Percentiles rank a stretch among this genome's conserved stretches.
Conservation (phyloP, 2,888 invertebrate species). For the Apodemia mormo region DNA sequence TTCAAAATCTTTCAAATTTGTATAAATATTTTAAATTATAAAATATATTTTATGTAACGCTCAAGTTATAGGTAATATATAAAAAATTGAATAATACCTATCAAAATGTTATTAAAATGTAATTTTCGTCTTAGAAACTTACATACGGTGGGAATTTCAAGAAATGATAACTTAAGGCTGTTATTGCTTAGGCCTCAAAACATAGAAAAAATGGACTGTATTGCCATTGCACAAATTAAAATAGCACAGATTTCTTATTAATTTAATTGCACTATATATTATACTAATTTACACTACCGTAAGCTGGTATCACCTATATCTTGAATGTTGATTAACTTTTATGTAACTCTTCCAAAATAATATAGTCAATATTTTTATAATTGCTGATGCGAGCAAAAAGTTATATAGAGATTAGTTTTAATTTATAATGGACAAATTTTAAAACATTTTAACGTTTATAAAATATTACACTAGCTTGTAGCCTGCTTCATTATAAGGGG, state of each 20-base stretch:
- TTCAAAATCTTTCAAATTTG: conserved; percentile 6
- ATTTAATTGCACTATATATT: neutral
- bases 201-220: neutral
- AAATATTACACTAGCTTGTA: no score
- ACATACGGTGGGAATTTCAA: neutral
- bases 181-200: neutral
- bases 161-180: neutral
- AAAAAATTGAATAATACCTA: neutral
- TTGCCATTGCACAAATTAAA: neutral
- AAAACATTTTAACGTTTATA: conserved; percentile 28
- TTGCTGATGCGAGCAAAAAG: conserved; percentile 62
- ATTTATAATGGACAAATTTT: conserved; percentile 38
- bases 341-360: conserved; percentile 54
- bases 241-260: neutral
- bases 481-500: no score
- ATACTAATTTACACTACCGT: neutral
- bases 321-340: conserved; percentile 30
- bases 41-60: neutral
- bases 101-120: neutral
- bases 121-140: neutral
- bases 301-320: neutral
- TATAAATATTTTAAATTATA: neutral
- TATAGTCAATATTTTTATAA: conserved; percentile 71
- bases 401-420: conserved; percentile 54
- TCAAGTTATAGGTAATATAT: neutral